Conservation (phyloP, 2,113 vertebrate genomes). For the Xiphophorus maculatus region DNA sequence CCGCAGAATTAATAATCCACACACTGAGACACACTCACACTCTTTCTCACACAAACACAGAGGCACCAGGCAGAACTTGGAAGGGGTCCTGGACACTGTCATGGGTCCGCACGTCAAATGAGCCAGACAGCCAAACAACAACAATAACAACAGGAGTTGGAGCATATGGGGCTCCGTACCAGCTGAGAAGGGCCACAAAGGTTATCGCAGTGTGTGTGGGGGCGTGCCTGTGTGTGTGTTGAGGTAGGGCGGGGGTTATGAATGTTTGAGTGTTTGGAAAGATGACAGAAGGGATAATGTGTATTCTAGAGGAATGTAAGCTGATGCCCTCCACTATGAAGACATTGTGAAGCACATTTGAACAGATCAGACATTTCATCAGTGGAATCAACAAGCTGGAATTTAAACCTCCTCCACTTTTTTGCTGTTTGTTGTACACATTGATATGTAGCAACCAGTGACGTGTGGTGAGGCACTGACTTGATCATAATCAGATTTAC, state of each 20-base stretch:
- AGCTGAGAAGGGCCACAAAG: constrained; percentile 73
- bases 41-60: constrained; percentile 22
- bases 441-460: too few species aligned
- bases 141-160: constrained; percentile 78
- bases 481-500: too few species aligned
- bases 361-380: too few species aligned
- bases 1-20: constrained; percentile 8
- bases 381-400: too few species aligned
- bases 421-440: too few species aligned
- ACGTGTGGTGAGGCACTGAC: too few species aligned
- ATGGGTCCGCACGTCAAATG: constrained; percentile 77
- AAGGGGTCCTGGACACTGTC: constrained; percentile 76
- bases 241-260: constrained; percentile 39
- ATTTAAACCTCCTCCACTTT: too few species aligned
- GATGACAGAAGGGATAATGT: constrained; percentile 41
- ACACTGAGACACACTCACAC: background rate
- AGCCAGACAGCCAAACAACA: constrained; percentile 72
- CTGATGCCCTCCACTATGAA: too few species aligned
- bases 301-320: constrained; percentile 18
- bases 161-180: constrained; percentile 75
- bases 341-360: too few species aligned
- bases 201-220: constrained; percentile 50
- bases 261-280: constrained; percentile 8
- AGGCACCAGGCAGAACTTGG: constrained; percentile 64
- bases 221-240: constrained; percentile 17